These are phyloP conservation scores for Mola mola DNA, from an alignment of 2,113 vertebrate species.

Conservation along the genomic window DNA sequence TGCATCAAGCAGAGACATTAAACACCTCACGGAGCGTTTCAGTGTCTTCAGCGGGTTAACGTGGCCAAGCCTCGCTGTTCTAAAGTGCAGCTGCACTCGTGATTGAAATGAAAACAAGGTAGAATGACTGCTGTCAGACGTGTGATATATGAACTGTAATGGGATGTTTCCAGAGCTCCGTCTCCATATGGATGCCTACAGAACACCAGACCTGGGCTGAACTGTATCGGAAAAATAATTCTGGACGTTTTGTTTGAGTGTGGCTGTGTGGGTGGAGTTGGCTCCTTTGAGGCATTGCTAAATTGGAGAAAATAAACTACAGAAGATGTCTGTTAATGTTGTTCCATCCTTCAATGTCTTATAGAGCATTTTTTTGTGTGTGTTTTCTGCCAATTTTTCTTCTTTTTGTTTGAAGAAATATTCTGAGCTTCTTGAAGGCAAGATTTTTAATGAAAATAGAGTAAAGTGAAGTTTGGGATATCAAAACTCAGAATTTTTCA, in stretches of 20 bases:
- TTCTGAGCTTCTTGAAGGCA: background rate
- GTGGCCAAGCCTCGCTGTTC: constrained; percentile 64
- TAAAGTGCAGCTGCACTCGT: constrained; percentile 88
- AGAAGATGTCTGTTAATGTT: constrained; percentile 1
- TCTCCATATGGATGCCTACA: constrained; percentile 87
- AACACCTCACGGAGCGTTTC: constrained; percentile 4
- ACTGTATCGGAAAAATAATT: constrained; percentile 50
- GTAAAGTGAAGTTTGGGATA: too few species aligned
- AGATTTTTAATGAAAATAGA: too few species aligned
- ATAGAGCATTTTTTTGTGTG: background rate
- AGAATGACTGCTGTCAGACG: constrained; percentile 89
- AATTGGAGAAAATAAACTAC: constrained; percentile 25
- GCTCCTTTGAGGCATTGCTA: constrained; percentile 6
- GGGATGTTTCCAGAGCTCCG: constrained; percentile 91
- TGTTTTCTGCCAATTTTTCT: too few species aligned
- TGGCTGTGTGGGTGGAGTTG: background rate
- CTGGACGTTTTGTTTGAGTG: constrained; percentile 30
- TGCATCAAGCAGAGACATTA: constrained; percentile 9
- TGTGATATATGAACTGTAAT: constrained; percentile 93
- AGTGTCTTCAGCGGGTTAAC: constrained; percentile 82
- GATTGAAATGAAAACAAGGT: constrained; percentile 95
- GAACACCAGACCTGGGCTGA: constrained; percentile 79
- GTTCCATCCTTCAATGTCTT: background rate
- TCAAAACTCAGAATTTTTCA: too few species aligned
- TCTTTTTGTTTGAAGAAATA: background rate